Conservation (phyloP, 2,797 vertebrate species). For the Prionace glauca region DNA sequence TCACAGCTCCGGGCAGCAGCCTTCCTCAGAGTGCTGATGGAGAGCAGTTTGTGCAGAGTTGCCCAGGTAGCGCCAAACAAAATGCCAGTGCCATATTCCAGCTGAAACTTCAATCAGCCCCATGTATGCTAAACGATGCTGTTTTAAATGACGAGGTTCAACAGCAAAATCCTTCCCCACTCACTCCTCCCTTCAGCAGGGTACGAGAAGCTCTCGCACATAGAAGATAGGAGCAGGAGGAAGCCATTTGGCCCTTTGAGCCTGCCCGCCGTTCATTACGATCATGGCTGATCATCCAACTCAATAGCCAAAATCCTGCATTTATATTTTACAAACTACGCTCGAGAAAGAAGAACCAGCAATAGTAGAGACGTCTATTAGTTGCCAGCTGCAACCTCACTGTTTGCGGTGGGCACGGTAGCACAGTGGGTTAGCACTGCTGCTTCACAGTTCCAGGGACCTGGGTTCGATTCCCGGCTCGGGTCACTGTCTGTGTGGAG, state of each 20-base stretch:
- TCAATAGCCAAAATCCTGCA: no score
- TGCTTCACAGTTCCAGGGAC: no score
- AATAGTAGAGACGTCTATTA: background rate
- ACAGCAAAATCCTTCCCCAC: background rate
- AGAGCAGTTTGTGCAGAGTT: background rate
- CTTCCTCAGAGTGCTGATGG: background rate
- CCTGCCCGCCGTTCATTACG: no score
- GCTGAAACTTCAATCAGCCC: background rate
- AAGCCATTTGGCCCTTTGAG: no score
- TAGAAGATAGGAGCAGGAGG: no score
- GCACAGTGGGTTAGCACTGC: no score
- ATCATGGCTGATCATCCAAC: no score
- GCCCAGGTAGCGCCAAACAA: background rate
- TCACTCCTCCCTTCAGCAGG: background rate
- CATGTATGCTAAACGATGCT: background rate
- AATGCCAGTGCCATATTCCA: background rate
- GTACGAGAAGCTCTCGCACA: background rate
- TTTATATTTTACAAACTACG: background rate
- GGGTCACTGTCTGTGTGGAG: no score
- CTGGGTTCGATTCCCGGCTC: no score
- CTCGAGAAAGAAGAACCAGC: background rate
- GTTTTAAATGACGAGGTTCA: background rate
- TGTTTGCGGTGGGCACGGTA: no score
- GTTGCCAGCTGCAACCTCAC: background rate
- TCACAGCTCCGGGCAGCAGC: background rate